Conservation (phyloP, 1,140 invertebrate species). For the Tribolium madens region DNA sequence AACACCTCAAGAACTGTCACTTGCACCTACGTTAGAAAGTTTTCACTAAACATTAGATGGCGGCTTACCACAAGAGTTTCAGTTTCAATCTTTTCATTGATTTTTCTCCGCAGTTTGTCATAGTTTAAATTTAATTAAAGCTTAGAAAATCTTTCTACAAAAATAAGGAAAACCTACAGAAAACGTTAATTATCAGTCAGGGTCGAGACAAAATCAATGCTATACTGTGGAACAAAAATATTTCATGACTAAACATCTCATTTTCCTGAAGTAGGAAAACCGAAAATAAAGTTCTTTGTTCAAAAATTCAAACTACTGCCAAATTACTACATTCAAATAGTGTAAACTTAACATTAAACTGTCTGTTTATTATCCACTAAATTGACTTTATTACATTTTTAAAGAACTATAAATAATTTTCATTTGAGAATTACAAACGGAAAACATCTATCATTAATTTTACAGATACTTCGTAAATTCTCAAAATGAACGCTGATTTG, state of each 20-base stretch:
- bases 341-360: no score
- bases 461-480: no score
- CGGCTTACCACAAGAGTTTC: background rate
- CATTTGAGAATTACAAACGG: no score
- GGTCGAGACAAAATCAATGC: background rate
- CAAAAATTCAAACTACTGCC: no score
- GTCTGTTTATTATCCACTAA: no score
- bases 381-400: no score
- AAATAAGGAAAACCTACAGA: background rate
- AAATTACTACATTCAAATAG: no score
- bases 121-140: background rate
- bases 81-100: background rate
- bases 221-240: background rate
- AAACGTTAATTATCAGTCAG: background rate
- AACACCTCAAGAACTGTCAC: background rate
- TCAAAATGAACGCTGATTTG: background rate
- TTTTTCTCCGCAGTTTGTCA: background rate
- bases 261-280: no score
- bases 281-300: background rate
- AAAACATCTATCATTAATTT: no score
- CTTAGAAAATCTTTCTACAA: background rate
- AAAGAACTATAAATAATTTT: no score
- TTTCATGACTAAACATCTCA: background rate
- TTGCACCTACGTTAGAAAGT: background rate
- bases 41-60: background rate